Evolutionary conservation across 2,113 vertebrate species (phyloP).

Genomic region (Madoqua kirkii): DNA sequence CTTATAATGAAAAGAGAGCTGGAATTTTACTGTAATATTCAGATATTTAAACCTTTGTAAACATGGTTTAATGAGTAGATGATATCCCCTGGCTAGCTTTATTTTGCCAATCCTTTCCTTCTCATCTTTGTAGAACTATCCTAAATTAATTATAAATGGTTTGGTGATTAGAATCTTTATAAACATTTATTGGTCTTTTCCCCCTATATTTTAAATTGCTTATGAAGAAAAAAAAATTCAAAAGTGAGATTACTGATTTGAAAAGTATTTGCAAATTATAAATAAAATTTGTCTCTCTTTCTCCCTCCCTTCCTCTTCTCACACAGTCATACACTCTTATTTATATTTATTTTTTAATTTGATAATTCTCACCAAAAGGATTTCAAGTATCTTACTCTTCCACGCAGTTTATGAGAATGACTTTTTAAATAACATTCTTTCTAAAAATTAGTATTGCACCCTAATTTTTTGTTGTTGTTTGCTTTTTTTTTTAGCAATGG

Average conservation of each 20-base stretch:
- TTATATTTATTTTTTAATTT: not conserved
- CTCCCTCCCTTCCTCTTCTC: rapidly evolving
- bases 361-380: not conserved
- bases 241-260: not conserved
- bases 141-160: not conserved
- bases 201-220: not conserved
- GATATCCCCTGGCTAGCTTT: not conserved
- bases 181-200: not conserved
- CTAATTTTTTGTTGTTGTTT: not conserved
- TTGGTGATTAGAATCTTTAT: not conserved
- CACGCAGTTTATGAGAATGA: not conserved
- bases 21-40: not conserved
- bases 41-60: not conserved
- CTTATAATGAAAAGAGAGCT: not conserved
- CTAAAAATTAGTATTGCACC: not conserved
- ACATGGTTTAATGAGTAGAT: not conserved
- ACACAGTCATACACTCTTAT: not conserved
- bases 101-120: not conserved
- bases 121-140: not conserved
- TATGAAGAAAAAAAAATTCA: not conserved
- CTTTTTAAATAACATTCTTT: not conserved
- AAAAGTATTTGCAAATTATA: not conserved
- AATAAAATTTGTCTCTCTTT: not conserved
- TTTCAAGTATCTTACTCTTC: not conserved
- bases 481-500: not conserved